Evolutionary conservation across 1,140 invertebrate species (phyloP).

Genomic region (Megathymus violae): DNA sequence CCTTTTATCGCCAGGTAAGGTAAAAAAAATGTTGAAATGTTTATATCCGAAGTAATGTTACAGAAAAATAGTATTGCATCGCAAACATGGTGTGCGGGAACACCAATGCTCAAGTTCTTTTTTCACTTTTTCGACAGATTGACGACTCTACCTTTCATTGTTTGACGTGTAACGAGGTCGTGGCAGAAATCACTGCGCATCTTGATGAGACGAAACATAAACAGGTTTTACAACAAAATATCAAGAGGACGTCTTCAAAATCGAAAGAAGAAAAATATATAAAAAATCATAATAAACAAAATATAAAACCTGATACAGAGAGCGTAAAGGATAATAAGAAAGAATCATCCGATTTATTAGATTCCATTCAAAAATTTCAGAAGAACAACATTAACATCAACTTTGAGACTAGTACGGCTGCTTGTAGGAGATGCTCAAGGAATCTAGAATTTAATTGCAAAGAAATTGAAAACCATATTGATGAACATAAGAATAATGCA

Average conservation of each 20-base stretch:
- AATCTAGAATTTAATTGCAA: slow-evolving; percentile 34
- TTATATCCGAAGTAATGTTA: too few species aligned
- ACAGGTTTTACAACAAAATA: neutral
- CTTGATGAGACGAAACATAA: slow-evolving; percentile 2
- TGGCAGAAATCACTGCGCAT: slow-evolving; percentile 13
- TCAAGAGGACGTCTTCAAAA: too few species aligned
- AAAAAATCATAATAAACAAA: slow-evolving; percentile 3
- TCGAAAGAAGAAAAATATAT: slow-evolving; percentile 23
- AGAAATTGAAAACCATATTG: slow-evolving; percentile 43
- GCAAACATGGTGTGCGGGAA: too few species aligned
- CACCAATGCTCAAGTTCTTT: too few species aligned
- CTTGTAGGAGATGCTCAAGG: slow-evolving; percentile 45
- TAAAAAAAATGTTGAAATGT: too few species aligned
- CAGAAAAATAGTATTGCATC: too few species aligned
- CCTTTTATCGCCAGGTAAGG: too few species aligned
- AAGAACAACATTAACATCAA: slow-evolving; percentile 44
- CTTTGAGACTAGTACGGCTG: slow-evolving; percentile 34
- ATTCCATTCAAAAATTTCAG: slow-evolving; percentile 33
- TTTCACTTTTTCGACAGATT: slow-evolving; percentile 11
- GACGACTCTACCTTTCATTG: slow-evolving; percentile 28
- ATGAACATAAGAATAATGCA: slow-evolving; percentile 34
- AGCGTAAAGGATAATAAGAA: slow-evolving; percentile 22
- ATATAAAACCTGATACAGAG: slow-evolving; percentile 1
- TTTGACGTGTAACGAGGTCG: slow-evolving; percentile 22
- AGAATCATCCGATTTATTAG: slow-evolving; percentile 23